Evolutionary conservation across 1,140 invertebrate genomes (phyloP).

Genomic region (Prorops nasuta): DNA sequence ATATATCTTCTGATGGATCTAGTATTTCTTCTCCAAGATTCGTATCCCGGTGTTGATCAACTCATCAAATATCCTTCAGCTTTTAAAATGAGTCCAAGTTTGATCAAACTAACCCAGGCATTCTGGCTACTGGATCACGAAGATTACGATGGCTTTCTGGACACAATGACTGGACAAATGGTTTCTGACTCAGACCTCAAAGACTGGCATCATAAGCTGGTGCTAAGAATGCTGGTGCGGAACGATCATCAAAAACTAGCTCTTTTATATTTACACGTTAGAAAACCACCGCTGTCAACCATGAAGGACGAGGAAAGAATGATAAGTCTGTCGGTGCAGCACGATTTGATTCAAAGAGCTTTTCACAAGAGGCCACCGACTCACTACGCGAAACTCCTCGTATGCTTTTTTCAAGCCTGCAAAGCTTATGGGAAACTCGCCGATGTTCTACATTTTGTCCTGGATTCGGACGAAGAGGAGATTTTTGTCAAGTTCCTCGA

Average conservation of each 20-base stretch:
- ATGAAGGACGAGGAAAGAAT: constrained; percentile 53
- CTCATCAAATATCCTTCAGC: constrained; percentile 74
- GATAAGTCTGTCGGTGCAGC: constrained; percentile 60
- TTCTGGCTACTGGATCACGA: constrained; percentile 85
- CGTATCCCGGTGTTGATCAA: constrained; percentile 58
- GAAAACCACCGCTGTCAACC: constrained; percentile 55
- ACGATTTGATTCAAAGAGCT: constrained; percentile 60
- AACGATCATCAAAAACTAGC: constrained; percentile 59
- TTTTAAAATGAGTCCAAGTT: constrained; percentile 68
- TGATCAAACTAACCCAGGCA: constrained; percentile 75
- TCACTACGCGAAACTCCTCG: constrained; percentile 41
- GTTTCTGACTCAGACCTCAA: constrained; percentile 53
- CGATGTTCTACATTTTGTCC: constrained; percentile 58
- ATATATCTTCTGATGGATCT: constrained; percentile 82
- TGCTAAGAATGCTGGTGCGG: constrained; percentile 59
- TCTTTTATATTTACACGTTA: constrained; percentile 56
- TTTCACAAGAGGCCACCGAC: constrained; percentile 58
- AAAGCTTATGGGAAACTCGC: constrained; percentile 54
- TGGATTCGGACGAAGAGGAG: constrained; percentile 59
- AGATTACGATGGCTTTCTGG: constrained; percentile 61
- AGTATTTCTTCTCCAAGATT: constrained; percentile 61
- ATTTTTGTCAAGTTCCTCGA: constrained; percentile 58
- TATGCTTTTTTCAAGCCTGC: constrained; percentile 48
- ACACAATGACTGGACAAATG: constrained; percentile 45
- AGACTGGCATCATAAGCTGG: constrained; percentile 60